Conservation (phyloP, 2,888 invertebrate genomes). For the Achlya flavicornis region DNA sequence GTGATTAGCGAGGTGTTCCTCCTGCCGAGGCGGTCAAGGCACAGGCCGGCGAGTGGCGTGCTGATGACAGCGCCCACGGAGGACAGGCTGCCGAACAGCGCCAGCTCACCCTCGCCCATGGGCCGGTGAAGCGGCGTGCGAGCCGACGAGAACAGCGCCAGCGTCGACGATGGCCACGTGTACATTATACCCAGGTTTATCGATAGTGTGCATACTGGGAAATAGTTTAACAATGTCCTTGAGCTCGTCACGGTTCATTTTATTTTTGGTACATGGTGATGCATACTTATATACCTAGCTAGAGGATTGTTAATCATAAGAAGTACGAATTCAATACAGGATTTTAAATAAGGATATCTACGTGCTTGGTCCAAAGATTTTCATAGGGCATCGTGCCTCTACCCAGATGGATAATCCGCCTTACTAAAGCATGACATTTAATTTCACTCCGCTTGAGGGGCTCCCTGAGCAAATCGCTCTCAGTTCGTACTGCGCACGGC, state of each 20-base stretch:
- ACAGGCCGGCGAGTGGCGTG: constrained; percentile 49
- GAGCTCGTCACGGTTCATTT: not conserved
- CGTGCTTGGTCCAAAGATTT: too few relatives aligned
- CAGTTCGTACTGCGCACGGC: too few relatives aligned
- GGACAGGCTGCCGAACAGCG: constrained; percentile 59
- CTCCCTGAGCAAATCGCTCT: too few relatives aligned
- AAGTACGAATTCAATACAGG: too few relatives aligned
- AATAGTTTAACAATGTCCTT: constrained; percentile 13
- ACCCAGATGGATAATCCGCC: too few relatives aligned
- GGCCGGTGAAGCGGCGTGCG: constrained; percentile 63
- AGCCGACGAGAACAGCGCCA: constrained; percentile 55
- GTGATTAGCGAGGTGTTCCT: constrained; percentile 48
- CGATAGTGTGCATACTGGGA: constrained; percentile 58
- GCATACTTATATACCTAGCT: too few relatives aligned
- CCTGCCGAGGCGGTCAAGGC: constrained; percentile 57
- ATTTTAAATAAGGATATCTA: too few relatives aligned
- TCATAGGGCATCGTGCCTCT: too few relatives aligned
- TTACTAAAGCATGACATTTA: too few relatives aligned
- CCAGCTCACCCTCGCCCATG: constrained; percentile 56
- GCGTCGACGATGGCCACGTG: constrained; percentile 65
- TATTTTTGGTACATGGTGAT: too few relatives aligned
- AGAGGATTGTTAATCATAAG: too few relatives aligned
- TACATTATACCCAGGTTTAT: constrained; percentile 57
- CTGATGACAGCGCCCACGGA: constrained; percentile 57
- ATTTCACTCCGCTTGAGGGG: too few relatives aligned